These are phyloP conservation scores for Orthosia incerta DNA, from an alignment of 2,888 invertebrate species.

Conservation along the genomic window DNA sequence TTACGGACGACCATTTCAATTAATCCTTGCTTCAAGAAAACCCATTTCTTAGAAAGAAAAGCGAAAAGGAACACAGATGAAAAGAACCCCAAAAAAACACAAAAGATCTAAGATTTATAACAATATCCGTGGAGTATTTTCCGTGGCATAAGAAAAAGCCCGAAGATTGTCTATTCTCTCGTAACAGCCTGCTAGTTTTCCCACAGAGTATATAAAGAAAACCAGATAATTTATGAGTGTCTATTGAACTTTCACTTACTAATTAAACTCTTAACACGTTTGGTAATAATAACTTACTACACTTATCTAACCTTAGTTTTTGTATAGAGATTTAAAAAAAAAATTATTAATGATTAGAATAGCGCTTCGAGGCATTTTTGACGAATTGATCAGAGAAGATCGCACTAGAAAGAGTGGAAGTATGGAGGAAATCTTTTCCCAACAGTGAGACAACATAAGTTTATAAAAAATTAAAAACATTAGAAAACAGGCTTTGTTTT, in stretches of 20 bases:
- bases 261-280: conserved; percentile 8
- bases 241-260: conserved; percentile 36
- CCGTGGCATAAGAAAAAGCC: conserved; percentile 14
- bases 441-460: no score
- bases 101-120: conserved; percentile 34
- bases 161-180: conserved; percentile 17
- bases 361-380: no score
- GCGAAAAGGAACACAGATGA: conserved; percentile 4
- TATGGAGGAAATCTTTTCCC: no score
- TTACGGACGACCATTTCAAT: conserved; percentile 12
- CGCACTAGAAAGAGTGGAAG: no score
- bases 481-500: no score
- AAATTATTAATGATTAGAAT: no score
- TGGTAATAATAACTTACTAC: not conserved
- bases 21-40: conserved; percentile 9
- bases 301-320: not conserved
- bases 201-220: conserved; percentile 44
- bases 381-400: no score
- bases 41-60: not conserved
- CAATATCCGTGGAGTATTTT: conserved; percentile 19
- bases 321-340: no score
- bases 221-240: conserved; percentile 23
- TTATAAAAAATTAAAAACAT: no score
- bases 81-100: conserved; percentile 14
- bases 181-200: conserved; percentile 32